Percentiles rank a stretch among this genome's conserved stretches.
Evolutionary conservation across 2,797 vertebrate genomes (phyloP).

Genomic region (Chiroxiphia lanceolata): DNA sequence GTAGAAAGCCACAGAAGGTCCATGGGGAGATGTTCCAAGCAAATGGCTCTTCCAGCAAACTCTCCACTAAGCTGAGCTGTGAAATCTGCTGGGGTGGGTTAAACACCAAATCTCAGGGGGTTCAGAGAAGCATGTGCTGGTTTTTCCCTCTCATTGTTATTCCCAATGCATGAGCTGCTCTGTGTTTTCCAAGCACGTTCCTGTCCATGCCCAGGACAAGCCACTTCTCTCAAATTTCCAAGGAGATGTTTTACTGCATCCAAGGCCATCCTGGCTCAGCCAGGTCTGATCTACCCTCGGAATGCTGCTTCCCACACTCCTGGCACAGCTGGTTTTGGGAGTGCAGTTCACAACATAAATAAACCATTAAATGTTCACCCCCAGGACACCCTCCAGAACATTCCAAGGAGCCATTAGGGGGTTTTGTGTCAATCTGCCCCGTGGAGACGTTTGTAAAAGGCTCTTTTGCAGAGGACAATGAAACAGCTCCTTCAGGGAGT

Average conservation of each 20-base stretch:
- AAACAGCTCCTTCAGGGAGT: constrained; percentile 11
- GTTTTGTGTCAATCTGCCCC: background rate
- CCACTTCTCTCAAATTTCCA: background rate
- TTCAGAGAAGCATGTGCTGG: background rate
- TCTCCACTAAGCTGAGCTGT: background rate
- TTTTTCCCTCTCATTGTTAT: background rate
- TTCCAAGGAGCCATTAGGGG: background rate
- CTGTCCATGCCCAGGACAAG: background rate
- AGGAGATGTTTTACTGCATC: background rate
- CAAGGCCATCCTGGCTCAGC: background rate
- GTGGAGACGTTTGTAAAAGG: background rate
- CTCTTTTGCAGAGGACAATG: background rate
- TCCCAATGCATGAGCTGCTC: background rate
- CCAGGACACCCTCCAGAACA: background rate
- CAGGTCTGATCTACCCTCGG: background rate
- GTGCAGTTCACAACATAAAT: background rate
- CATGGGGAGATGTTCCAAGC: background rate
- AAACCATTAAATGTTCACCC: background rate
- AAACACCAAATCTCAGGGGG: background rate
- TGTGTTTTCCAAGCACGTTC: background rate
- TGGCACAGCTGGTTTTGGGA: background rate
- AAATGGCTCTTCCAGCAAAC: background rate
- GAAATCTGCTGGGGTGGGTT: background rate
- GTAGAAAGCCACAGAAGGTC: background rate
- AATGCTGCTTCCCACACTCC: background rate